Evolutionary conservation across 2,888 invertebrate species (phyloP).

Genomic region (Eupelmus urozonus): DNA sequence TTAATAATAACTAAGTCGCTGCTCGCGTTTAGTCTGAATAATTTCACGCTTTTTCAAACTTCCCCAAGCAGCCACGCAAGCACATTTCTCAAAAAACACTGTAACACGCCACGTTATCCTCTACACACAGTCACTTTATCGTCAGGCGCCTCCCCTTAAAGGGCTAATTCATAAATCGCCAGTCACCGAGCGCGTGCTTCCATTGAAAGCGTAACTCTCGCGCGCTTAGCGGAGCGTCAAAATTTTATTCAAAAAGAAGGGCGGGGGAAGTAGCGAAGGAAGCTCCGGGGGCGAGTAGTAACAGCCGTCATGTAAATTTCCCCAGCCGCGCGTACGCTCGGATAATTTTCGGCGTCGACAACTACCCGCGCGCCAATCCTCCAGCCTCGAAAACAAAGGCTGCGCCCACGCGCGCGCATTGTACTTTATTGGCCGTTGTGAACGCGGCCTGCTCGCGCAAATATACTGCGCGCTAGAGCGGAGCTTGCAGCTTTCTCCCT

Average conservation of each 20-base stretch:
- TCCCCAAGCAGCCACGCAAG: too few species aligned
- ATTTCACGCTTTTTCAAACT: too few species aligned
- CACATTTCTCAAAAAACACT: too few species aligned
- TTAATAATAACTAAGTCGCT: too few species aligned
- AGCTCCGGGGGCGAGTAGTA: neutral
- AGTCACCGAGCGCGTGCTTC: conserved; percentile 13
- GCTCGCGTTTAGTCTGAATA: too few species aligned
- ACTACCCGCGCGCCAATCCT: neutral
- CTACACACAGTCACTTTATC: conserved; percentile 22
- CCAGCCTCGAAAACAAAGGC: neutral
- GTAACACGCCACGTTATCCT: too few species aligned
- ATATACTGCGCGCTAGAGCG: neutral
- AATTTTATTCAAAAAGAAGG: conserved; percentile 2
- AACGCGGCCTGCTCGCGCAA: neutral
- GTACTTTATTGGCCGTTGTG: too few species aligned
- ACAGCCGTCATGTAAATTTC: conserved; percentile 14
- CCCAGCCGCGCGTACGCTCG: neutral
- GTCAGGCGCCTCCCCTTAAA: neutral
- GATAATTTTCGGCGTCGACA: neutral
- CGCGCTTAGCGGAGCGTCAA: neutral
- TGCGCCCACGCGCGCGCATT: neutral
- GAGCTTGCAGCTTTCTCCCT: too few species aligned
- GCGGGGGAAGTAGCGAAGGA: neutral
- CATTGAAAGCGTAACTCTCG: too few species aligned
- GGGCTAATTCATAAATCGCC: conserved; percentile 28